Percentiles rank a stretch among this genome's conserved stretches.
Conservation (phyloP, 2,888 invertebrate genomes). For the Leptarthrus brevirostris region DNA sequence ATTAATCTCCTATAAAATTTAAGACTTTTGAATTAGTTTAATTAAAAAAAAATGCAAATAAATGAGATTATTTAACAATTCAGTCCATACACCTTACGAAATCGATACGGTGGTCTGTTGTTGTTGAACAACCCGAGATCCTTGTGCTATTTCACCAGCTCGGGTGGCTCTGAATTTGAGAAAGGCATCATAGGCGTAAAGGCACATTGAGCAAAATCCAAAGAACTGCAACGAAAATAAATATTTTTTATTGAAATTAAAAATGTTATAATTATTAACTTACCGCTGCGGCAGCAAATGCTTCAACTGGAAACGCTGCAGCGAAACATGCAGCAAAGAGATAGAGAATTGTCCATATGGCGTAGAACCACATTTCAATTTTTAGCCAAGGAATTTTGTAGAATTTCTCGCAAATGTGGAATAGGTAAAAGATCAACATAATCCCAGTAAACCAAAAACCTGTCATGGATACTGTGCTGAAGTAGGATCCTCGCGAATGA, state of each 20-base stretch:
- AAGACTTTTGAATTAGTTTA: too few relatives aligned
- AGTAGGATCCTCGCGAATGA: constrained; percentile 76
- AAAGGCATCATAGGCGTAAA: constrained; percentile 83
- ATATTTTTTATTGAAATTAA: neutral
- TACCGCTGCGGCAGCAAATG: constrained; percentile 76
- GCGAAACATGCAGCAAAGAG: constrained; percentile 80
- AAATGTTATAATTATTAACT: constrained; percentile 63
- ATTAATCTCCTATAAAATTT: too few relatives aligned
- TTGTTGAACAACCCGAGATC: constrained; percentile 61
- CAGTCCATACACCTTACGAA: constrained; percentile 49
- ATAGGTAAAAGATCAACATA: constrained; percentile 81
- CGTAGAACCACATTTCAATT: constrained; percentile 82
- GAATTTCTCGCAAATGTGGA: constrained; percentile 87
- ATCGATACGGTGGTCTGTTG: constrained; percentile 55
- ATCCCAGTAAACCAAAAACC: constrained; percentile 89
- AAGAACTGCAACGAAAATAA: constrained; percentile 77
- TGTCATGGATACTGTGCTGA: constrained; percentile 82
- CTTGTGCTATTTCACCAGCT: constrained; percentile 79
- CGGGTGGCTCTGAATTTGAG: constrained; percentile 78
- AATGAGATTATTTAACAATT: neutral
- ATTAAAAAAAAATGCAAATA: neutral
- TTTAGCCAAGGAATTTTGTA: constrained; percentile 88
- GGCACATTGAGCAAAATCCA: constrained; percentile 83
- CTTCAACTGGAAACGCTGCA: constrained; percentile 71
- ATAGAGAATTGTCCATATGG: constrained; percentile 79